Conservation (phyloP, 2,113 vertebrate species). For the Heteronetta atricapilla region DNA sequence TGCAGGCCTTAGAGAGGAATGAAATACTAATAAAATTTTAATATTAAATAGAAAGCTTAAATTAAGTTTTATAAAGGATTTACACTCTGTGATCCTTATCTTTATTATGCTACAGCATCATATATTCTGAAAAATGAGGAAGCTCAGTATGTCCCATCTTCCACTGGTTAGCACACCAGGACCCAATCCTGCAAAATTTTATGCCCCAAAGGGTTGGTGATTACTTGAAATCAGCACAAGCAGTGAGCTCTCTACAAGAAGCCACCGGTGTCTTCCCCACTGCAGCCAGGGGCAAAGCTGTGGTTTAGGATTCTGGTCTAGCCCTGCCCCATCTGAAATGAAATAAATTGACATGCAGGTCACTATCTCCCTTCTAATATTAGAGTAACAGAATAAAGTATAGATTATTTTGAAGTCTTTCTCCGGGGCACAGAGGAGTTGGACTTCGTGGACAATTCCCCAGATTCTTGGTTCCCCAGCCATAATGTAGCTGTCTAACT, state of each 20-base stretch:
- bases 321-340: background rate
- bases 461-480: background rate
- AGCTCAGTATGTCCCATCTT: background rate
- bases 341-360: background rate
- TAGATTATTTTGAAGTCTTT: background rate
- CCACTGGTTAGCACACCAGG: accelerated
- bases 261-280: accelerated
- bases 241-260: background rate
- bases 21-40: slow-evolving; percentile 9
- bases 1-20: background rate
- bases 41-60: background rate
- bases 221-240: background rate
- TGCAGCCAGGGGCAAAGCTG: background rate
- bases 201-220: background rate
- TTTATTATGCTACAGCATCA: background rate
- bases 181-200: background rate
- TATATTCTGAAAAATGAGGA: background rate
- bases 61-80: background rate
- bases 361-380: background rate
- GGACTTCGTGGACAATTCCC: background rate
- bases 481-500: background rate
- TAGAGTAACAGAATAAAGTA: background rate
- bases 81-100: background rate
- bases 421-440: background rate
- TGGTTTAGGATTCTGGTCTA: background rate